These are phyloP conservation scores for Recurvirostra avosetta DNA, from an alignment of 2,113 vertebrate species.

Conservation along the genomic window DNA sequence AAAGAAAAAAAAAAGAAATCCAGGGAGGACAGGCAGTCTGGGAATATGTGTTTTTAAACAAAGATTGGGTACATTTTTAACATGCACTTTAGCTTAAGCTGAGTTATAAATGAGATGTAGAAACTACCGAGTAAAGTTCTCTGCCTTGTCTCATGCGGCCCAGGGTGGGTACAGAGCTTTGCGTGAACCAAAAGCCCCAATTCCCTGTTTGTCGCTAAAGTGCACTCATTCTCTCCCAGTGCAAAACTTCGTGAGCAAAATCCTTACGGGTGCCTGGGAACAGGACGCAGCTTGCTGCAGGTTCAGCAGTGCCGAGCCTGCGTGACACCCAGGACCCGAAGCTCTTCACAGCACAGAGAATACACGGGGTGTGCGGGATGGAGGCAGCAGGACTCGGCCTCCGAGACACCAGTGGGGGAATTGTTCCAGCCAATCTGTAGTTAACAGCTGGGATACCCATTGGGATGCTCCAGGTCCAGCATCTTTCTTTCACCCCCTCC, in stretches of 20 bases:
- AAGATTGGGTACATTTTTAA: neutral
- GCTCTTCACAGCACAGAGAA: neutral
- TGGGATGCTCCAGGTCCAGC: neutral
- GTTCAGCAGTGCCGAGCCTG: neutral
- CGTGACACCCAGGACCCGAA: too few relatives aligned
- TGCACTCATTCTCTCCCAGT: too few relatives aligned
- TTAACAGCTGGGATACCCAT: too few relatives aligned
- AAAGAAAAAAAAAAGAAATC: neutral
- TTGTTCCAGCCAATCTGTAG: too few relatives aligned
- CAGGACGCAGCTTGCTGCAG: neutral
- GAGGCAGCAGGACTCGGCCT: neutral
- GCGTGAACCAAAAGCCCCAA: neutral
- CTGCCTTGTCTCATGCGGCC: neutral
- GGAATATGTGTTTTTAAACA: neutral
- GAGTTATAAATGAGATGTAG: too few relatives aligned
- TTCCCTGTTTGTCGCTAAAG: neutral
- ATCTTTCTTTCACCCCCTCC: neutral
- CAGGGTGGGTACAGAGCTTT: neutral
- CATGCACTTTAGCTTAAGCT: neutral
- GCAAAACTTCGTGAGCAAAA: too few relatives aligned
- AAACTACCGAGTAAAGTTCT: neutral
- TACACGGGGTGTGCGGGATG: neutral
- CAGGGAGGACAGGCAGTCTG: neutral
- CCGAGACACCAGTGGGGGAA: neutral
- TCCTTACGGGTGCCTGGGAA: neutral